Percentiles rank a stretch among this genome's conserved stretches.
phyloP scores from a whole-genome alignment of 2,888 invertebrate species.

The Lithosia quadra region DNA sequence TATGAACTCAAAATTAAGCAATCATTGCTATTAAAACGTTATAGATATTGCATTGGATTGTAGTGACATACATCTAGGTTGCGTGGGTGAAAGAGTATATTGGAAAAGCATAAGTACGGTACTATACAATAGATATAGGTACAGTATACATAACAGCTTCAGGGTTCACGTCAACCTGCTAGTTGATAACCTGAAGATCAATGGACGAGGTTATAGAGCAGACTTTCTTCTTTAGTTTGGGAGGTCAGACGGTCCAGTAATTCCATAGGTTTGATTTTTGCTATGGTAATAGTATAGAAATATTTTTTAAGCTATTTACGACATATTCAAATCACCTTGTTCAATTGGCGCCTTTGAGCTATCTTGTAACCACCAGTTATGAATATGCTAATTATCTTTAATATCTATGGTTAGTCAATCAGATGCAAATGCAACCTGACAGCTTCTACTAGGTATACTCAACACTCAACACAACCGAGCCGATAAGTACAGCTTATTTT shows the following conservation, averaged over 20 bases:
- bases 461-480: neutral
- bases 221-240: too few species aligned
- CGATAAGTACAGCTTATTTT: neutral
- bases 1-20: neutral
- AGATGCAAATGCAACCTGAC: neutral
- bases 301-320: neutral
- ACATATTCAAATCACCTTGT: neutral
- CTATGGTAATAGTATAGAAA: neutral
- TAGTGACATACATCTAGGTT: too few species aligned
- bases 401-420: conserved; percentile 2
- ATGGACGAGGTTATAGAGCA: too few species aligned
- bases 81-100: neutral
- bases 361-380: neutral
- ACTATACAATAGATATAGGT: too few species aligned
- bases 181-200: too few species aligned
- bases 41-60: too few species aligned
- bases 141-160: too few species aligned
- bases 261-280: too few species aligned
- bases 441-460: neutral
- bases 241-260: too few species aligned
- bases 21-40: neutral
- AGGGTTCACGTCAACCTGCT: too few species aligned
- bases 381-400: conserved; percentile 12
- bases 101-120: too few species aligned
- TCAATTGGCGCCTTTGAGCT: neutral